Conservation (phyloP, 2,888 invertebrate genomes). For the Mylabris sibirica region DNA sequence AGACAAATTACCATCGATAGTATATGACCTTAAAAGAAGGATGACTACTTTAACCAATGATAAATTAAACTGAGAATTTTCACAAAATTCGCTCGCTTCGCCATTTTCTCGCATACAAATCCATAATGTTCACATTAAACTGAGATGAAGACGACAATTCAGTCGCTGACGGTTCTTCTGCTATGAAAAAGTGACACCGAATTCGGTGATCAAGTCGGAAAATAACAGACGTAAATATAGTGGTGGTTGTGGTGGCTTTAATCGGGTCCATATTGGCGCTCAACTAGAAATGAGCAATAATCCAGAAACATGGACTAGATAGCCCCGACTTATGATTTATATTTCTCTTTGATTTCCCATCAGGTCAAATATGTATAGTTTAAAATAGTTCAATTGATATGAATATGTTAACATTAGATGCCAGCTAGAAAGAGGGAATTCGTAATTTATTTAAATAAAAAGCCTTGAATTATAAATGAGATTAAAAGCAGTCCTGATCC, state of each 20-base stretch:
- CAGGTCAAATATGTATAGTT: too few species aligned
- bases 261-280: not conserved
- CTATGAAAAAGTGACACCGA: not conserved
- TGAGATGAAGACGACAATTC: not conserved
- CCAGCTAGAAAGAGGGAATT: not conserved
- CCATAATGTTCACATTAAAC: not conserved
- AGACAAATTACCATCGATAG: constrained; percentile 1
- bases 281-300: not conserved
- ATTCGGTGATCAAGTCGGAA: too few species aligned
- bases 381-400: too few species aligned
- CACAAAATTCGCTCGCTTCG: not conserved
- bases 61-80: not conserved
- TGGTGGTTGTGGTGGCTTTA: too few species aligned
- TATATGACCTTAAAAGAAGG: not conserved
- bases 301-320: not conserved
- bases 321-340: not conserved
- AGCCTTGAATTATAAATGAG: not conserved
- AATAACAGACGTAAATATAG: not conserved
- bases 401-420: too few species aligned
- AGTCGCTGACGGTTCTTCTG: not conserved
- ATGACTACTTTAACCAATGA: not conserved
- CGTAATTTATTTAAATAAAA: not conserved
- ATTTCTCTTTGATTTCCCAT: too few species aligned
- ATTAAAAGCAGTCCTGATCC: too few species aligned
- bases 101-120: too few species aligned